Base-by-base conservation (phyloP, 2,888 invertebrate genomes). In the Machimus rusticus region DNA sequence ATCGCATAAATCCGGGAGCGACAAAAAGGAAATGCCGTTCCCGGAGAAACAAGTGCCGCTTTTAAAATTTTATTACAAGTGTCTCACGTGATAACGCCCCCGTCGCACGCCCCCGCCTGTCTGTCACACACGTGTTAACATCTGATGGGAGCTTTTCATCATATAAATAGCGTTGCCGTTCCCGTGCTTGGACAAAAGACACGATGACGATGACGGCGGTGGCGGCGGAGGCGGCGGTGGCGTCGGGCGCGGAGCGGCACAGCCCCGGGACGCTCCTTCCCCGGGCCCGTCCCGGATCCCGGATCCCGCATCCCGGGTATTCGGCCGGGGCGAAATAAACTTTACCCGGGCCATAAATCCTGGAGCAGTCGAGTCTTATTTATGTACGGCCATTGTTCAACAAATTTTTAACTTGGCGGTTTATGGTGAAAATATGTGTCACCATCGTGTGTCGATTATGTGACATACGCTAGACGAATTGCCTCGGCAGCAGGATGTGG, bases 331-430 rank as follows among this genome's bases (percentile, higher is more conserved):
- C 55, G 78, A 86, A 87, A 85, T 87, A 85, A 87, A 87, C 78
- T 87, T 87, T 84, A 84, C 85, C 82, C 66, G 85, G 84, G 84
- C 57, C 84, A 85, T 85, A 87, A 87, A 85, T 87, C 78, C 78
- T 78, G 39, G 78, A 87, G 87, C 84, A 84, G 87, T 85, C 87
- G 84, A 87, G 87, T 87, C 87, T 87, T 87, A 87, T 87, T 87
- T 87, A 87, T 81, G 37, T 86, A 66, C 37, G 86, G 78, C 86
- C 37, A 86, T 86, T 86, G 86, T 86, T 86, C 79, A 85, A 74
- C 74, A 74, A 85, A 85, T 85, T 85, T 85, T 85, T 78, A 86
- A 78, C 77, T 78, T 86, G 86, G 57, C 57, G 86, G 86, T 78
- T 86, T 86, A 77, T 86, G 77, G 77, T 77, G 77, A 78, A 86